phyloP scores from a whole-genome alignment of 1,140 invertebrate genomes.

The Phenacoccus solenopsis region DNA sequence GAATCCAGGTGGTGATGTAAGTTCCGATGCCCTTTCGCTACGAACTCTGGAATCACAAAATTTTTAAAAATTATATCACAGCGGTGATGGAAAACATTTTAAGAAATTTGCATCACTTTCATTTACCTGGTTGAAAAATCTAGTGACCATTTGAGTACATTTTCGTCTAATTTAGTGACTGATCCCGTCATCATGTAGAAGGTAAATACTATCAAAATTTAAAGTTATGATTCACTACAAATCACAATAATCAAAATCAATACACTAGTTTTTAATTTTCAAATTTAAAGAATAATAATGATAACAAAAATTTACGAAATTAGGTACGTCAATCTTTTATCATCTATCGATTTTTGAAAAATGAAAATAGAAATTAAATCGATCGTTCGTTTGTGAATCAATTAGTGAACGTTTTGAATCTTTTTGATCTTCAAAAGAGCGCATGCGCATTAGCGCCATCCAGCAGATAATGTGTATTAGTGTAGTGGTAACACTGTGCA shows the following conservation, averaged over 20 bases:
- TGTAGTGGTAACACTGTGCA: too few relatives aligned
- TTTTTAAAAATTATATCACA: neutral
- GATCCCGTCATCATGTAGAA: neutral
- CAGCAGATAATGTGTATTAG: too few relatives aligned
- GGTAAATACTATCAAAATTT: neutral
- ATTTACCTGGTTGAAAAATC: constrained; percentile 38
- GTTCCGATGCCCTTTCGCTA: constrained; percentile 35
- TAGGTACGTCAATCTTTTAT: neutral
- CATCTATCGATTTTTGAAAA: neutral
- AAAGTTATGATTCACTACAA: neutral
- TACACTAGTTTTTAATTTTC: neutral
- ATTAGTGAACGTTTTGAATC: too few relatives aligned
- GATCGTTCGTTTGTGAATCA: neutral
- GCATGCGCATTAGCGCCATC: neutral
- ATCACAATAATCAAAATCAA: neutral
- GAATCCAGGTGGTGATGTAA: constrained; percentile 71
- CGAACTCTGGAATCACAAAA: constrained; percentile 19
- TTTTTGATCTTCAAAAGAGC: too few relatives aligned
- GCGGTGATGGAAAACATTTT: neutral
- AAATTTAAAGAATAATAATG: too few relatives aligned
- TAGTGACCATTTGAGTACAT: constrained; percentile 35
- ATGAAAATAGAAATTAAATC: neutral
- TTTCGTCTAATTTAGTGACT: constrained; percentile 1
- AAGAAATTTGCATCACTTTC: neutral
- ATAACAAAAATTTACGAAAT: neutral